These are phyloP conservation scores for Merluccius polli DNA, from an alignment of 2,797 vertebrate species.

Conservation along the genomic window DNA sequence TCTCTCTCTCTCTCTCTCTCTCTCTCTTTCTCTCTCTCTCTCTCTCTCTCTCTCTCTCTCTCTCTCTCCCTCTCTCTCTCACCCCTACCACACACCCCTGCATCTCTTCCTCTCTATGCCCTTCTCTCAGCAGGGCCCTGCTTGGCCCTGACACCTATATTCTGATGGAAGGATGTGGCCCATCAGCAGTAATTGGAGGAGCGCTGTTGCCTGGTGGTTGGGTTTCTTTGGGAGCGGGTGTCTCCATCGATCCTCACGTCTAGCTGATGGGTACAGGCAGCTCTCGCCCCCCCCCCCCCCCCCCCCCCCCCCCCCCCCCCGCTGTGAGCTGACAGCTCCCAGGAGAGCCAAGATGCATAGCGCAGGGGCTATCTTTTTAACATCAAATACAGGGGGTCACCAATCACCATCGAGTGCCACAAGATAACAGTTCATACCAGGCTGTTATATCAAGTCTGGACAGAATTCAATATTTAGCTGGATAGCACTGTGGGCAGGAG, in stretches of 20 bases:
- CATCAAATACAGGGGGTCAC: background rate
- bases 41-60: background rate
- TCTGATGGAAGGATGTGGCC: slow-evolving; percentile 55
- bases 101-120: background rate
- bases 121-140: slow-evolving; percentile 11
- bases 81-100: background rate
- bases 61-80: background rate
- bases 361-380: background rate
- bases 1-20: background rate
- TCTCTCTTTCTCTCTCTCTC: background rate
- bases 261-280: slow-evolving; percentile 41
- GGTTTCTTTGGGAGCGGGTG: slow-evolving; percentile 52
- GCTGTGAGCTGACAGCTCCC: background rate
- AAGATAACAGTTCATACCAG: background rate
- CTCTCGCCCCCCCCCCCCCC: background rate
- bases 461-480: background rate
- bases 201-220: slow-evolving; percentile 53
- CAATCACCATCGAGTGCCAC: background rate
- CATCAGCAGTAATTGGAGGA: slow-evolving; percentile 68
- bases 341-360: background rate
- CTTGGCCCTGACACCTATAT: slow-evolving; percentile 35
- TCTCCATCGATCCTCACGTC: slow-evolving; percentile 43
- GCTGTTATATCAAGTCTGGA: background rate
- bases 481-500: background rate
- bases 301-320: background rate